A percentile compares a stretch with the other conserved stretches of the same genome.
Evolutionary conservation across 2,797 vertebrate genomes (phyloP).

Genomic region (Macropus fuliginosus): DNA sequence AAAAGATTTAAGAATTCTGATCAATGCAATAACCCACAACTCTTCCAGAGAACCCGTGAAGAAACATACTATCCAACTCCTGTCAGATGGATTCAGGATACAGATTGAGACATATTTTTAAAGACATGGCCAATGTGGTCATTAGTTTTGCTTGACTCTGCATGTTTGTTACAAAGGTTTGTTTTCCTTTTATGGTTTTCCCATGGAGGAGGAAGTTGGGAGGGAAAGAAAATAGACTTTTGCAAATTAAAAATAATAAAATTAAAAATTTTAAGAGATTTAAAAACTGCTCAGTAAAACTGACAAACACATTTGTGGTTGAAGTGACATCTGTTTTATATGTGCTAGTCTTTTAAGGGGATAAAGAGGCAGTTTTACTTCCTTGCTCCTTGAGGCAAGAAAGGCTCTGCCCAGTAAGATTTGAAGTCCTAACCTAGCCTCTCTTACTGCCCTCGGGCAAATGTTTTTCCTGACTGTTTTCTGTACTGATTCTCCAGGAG

Average conservation of each 20-base stretch:
- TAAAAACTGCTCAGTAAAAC: not conserved
- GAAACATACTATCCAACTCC: not conserved
- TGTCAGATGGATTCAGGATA: not conserved
- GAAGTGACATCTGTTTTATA: not conserved
- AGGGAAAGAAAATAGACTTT: not conserved
- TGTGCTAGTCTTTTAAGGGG: not conserved
- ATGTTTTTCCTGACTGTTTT: not conserved
- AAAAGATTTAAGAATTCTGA: not conserved
- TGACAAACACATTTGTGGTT: not conserved
- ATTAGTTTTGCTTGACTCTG: not conserved
- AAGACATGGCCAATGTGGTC: not conserved
- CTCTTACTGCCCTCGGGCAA: not conserved
- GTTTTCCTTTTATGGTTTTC: not conserved
- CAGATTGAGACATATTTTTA: not conserved
- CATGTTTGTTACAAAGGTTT: not conserved
- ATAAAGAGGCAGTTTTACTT: not conserved
- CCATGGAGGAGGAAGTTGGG: not conserved
- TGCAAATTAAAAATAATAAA: not conserved
- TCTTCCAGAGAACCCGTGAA: not conserved
- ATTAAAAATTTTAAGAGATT: not conserved
- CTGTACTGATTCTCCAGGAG: not conserved
- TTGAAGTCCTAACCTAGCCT: not conserved
- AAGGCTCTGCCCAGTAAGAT: not conserved
- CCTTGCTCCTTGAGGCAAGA: not conserved
- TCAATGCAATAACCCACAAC: not conserved